phyloP scores from a whole-genome alignment of 2,113 vertebrate genomes.

The Scytalopus superciliaris region DNA sequence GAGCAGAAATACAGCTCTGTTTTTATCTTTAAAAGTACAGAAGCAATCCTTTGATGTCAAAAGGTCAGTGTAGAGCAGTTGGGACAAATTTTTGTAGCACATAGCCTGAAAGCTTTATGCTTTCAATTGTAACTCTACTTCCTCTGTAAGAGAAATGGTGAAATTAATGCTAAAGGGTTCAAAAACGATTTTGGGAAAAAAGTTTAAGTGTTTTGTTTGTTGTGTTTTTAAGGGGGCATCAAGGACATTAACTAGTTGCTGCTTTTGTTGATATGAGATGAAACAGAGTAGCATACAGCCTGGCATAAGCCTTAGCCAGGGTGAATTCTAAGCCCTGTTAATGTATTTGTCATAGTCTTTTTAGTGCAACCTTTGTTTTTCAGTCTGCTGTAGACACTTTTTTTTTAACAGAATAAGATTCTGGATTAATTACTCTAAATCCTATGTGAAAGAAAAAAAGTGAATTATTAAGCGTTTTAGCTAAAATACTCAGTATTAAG shows the following conservation, averaged over 20 bases:
- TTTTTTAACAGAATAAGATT: not conserved
- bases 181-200: not conserved
- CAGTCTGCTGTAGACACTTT: not conserved
- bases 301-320: not conserved
- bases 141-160: not conserved
- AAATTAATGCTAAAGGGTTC: slow-evolving; percentile 29
- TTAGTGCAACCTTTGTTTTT: not conserved
- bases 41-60: slow-evolving; percentile 31
- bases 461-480: not conserved
- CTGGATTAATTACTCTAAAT: slow-evolving; percentile 6
- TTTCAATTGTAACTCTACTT: slow-evolving; percentile 14
- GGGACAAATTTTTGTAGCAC: slow-evolving; percentile 23
- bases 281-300: not conserved
- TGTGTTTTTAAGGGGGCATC: not conserved
- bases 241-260: not conserved
- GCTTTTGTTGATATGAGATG: not conserved
- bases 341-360: not conserved
- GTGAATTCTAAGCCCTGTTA: not conserved
- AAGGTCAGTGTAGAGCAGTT: slow-evolving; percentile 5
- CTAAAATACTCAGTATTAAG: slow-evolving; percentile 8
- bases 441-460: not conserved
- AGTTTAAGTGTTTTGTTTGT: not conserved
- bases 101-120: slow-evolving; percentile 4
- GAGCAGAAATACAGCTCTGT: slow-evolving; percentile 7
- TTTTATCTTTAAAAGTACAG: slow-evolving; percentile 23